Conservation (phyloP, 2,797 vertebrate genomes). For the Taenioides sp. region DNA sequence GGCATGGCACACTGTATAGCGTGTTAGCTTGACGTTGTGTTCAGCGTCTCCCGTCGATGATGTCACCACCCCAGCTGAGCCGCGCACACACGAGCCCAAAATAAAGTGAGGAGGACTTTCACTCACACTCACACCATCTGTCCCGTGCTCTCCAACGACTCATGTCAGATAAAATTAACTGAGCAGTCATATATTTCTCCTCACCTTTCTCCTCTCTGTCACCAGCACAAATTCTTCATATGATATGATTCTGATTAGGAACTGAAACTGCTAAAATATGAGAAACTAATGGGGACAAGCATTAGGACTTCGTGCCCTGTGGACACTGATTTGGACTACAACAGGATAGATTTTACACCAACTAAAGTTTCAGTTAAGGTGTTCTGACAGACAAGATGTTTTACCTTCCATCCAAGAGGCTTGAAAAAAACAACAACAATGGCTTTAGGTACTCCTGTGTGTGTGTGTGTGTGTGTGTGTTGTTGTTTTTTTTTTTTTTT, state of each 20-base stretch:
- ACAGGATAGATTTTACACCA: neutral
- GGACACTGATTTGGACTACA: neutral
- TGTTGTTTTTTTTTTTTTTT: too few relatives aligned
- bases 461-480: too few relatives aligned
- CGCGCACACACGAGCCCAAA: slow-evolving; percentile 30
- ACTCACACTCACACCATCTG: slow-evolving; percentile 59
- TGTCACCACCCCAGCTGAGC: slow-evolving; percentile 49
- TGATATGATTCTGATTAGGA: neutral
- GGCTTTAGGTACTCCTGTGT: too few relatives aligned
- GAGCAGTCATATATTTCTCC: slow-evolving; percentile 28
- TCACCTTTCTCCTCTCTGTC: slow-evolving; percentile 36
- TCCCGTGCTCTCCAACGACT: slow-evolving; percentile 40
- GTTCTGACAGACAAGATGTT: neutral
- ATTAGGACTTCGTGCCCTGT: neutral
- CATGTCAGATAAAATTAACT: slow-evolving; percentile 56
- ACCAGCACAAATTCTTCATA: slow-evolving; percentile 8
- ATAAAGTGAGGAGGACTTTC: slow-evolving; percentile 66
- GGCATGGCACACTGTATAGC: neutral
- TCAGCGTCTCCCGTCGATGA: slow-evolving; percentile 34
- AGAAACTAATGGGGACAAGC: neutral
- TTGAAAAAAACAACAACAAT: too few relatives aligned
- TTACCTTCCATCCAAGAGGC: neutral
- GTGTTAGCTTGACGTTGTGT: slow-evolving; percentile 45
- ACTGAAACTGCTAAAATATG: neutral
- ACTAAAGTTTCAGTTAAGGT: neutral